A percentile compares a stretch with the other conserved stretches of the same genome.
Evolutionary conservation across 2,113 vertebrate species (phyloP).

Genomic region (Sander vitreus): DNA sequence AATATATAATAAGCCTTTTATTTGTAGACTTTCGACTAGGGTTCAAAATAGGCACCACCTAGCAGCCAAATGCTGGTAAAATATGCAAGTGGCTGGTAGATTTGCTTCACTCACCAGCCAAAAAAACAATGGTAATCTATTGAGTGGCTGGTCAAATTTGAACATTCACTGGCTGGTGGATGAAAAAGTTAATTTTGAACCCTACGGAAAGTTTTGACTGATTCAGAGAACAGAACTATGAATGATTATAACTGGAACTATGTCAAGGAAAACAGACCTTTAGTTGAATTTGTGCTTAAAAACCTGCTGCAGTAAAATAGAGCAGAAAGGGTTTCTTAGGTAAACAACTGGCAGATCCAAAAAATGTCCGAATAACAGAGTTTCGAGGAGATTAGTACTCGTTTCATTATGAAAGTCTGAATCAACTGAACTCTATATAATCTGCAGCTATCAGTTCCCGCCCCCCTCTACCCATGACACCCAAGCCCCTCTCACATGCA

Average conservation of each 20-base stretch:
- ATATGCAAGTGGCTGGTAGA: no score
- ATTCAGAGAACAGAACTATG: background rate
- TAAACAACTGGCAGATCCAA: background rate
- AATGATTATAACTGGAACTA: background rate
- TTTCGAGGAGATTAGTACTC: background rate
- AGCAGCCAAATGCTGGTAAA: no score
- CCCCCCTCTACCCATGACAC: conserved; percentile 14
- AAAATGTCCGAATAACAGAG: background rate
- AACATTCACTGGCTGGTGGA: no score
- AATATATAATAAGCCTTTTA: no score
- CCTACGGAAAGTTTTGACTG: no score
- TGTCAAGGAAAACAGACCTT: background rate
- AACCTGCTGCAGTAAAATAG: background rate
- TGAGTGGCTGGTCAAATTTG: no score
- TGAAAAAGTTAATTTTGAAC: no score
- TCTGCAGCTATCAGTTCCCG: background rate
- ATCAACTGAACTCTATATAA: background rate
- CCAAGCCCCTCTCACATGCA: conserved; percentile 87
- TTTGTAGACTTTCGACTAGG: no score
- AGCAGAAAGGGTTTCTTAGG: background rate
- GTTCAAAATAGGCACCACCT: no score
- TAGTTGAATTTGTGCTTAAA: no score
- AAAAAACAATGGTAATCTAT: no score
- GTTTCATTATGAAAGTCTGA: background rate
- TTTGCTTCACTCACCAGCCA: no score